Conservation (phyloP, 2,113 vertebrate genomes). For the Sarotherodon lohbergeri region DNA sequence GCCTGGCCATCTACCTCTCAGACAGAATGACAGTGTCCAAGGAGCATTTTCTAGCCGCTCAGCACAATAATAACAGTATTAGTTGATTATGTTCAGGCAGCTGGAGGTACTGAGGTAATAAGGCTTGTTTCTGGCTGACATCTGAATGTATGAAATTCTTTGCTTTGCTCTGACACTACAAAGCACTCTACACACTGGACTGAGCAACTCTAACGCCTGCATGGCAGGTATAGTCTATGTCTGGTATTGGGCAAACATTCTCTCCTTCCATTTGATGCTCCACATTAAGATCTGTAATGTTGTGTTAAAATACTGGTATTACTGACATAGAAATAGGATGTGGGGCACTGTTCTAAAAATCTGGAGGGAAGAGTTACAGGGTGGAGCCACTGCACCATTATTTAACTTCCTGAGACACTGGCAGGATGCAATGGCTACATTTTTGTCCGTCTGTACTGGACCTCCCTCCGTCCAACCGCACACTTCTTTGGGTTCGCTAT, state of each 20-base stretch:
- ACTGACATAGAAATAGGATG: neutral
- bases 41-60: neutral
- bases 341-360: neutral
- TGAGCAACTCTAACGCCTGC: neutral
- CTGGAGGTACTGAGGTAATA: neutral
- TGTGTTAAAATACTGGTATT: neutral
- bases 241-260: neutral
- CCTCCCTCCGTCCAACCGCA: neutral
- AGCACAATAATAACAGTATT: neutral
- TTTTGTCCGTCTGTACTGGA: neutral
- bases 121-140: neutral
- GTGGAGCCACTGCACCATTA: neutral
- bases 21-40: neutral
- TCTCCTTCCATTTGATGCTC: neutral
- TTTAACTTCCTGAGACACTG: neutral
- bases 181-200: neutral
- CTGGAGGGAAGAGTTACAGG: neutral
- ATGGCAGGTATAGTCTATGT: neutral
- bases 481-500: neutral
- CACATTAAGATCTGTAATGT: neutral
- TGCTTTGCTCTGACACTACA: neutral
- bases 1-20: neutral
- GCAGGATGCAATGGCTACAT: neutral
- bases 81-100: neutral
- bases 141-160: neutral